Evolutionary conservation across 1,140 invertebrate species (phyloP), one percentile per base, ranked within the genome.

Genomic region (Aphelinus atriplicis): DNA sequence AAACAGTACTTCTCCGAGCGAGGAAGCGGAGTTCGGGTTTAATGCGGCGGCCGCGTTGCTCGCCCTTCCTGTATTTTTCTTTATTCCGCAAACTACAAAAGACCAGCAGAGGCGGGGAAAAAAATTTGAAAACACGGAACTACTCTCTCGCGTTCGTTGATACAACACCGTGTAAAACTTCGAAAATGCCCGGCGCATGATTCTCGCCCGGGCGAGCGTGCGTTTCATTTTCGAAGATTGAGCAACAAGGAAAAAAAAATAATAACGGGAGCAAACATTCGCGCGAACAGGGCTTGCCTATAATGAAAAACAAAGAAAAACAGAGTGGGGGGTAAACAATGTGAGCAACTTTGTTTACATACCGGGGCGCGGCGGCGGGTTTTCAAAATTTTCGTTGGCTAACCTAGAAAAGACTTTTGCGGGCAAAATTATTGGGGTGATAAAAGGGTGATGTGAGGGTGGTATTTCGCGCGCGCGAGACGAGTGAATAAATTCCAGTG

Each of bases 131-230:
- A 70, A 69, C n/a, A 47, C 9, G 55, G 43, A 65, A 69, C 69
- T 72, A 67, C 50, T 67, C 65, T 26, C 26, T 71, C 62, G 68
- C 51, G n/a, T 67, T 56, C 42, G 47, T 73, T 7, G 71, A 65
- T 72, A 3, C 3, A 67, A 26, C 26, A 26, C 26, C 26, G 26
- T 56, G 3, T 42, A 64, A 7, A 57, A 47, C 7, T 26, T 3
- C n/a, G 7, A 67, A 76, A 62, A 60, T 71, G 66, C 45, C 66
- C 45, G 45, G n/a, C 43, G 42, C 3, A 3, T 2, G 51, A 5
- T 51, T 45, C 45, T 6, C 7, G 0, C 51, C 60, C n/a, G 47
- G 45, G 6, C 4, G n/a, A 47, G 3, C 9, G 5, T 3, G 9
- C 1, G 5, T 46, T 67, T 67, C 43, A 5, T 43, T 43, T 42